Evolutionary conservation across 2,888 invertebrate genomes (phyloP), one percentile per base, ranked within the genome.

Genomic region (Eupithecia vulgata): DNA sequence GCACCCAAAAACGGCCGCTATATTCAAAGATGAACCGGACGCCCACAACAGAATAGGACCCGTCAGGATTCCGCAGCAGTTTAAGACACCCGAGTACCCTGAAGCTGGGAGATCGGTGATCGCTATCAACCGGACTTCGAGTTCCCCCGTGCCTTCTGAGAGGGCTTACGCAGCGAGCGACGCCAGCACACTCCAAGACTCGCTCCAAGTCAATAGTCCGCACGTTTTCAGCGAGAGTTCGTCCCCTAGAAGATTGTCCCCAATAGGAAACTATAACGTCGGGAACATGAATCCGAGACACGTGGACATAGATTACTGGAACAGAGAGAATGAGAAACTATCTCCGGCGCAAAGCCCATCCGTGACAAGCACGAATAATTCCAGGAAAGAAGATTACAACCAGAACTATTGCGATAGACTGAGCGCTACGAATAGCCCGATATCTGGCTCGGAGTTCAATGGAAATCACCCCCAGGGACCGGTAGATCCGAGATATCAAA

Each of bases 221-320:
- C 84, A 83, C n/a, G 87, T 93, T 2, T 94, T 94, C 85, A 94
- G 93, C 77, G 93, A 92, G 75, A 87, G 87, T 61, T 94, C 94
- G 0, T 91, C 94, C 0, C 94, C 95, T 5, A 83, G 91, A 68
- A 83, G 93, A 15, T 82, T 94, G 59, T 94, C 95, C 0, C 95
- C 95, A 1, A 92, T 94, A 79, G 88, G 89, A 57, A 94, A 95
- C 82, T 94, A 93, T 79, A 95, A 94, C 79, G 87, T 95, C 65
- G 94, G 95, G n/a, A 95, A 95, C 73, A 94, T 95, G 90, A 95
- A 95, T 76, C 95, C 95, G 40, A 81, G 94, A 69, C 95, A 95
- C 80, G 88, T 91, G 75, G 94, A 95, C 77, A 89, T 92, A 61
- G 95, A 94, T 45, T 91, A 88, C 80, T 94, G 91, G 91, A 90